These are phyloP conservation scores for Lates japonicus DNA, from an alignment of 2,797 vertebrate genomes.

Conservation along the genomic window DNA sequence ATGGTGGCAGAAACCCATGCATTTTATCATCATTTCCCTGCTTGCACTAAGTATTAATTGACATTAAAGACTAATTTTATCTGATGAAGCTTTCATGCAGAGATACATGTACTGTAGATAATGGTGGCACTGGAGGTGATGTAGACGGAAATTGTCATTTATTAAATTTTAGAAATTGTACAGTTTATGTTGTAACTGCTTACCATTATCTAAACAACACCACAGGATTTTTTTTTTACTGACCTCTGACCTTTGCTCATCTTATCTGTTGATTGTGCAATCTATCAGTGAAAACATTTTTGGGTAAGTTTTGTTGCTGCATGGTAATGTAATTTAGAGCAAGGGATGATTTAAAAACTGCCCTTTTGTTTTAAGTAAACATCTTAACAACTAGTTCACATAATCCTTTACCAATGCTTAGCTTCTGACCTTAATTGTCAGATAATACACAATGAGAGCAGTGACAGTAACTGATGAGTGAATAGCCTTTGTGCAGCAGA, in stretches of 20 bases:
- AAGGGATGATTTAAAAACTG: slow-evolving; percentile 6
- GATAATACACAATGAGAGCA: neutral
- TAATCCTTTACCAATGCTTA: neutral
- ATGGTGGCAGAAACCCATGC: neutral
- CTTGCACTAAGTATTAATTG: neutral
- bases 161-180: neutral
- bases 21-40: neutral
- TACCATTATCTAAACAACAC: slow-evolving; percentile 1
- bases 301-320: neutral
- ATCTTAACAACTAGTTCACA: slow-evolving; percentile 1
- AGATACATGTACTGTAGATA: neutral
- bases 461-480: neutral
- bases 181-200: neutral
- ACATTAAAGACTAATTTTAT: neutral
- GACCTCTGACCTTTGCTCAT: slow-evolving; percentile 5
- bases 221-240: slow-evolving; percentile 13
- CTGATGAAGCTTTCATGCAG: neutral
- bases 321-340: slow-evolving; percentile 5
- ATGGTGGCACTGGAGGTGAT: neutral
- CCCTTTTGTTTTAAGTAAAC: slow-evolving; percentile 3
- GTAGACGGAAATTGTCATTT: neutral
- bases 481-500: neutral
- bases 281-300: slow-evolving; percentile 3
- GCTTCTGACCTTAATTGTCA: neutral
- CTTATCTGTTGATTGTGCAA: slow-evolving; percentile 9